phyloP scores from a whole-genome alignment of 2,797 vertebrate genomes.

The Amblyraja radiata region DNA sequence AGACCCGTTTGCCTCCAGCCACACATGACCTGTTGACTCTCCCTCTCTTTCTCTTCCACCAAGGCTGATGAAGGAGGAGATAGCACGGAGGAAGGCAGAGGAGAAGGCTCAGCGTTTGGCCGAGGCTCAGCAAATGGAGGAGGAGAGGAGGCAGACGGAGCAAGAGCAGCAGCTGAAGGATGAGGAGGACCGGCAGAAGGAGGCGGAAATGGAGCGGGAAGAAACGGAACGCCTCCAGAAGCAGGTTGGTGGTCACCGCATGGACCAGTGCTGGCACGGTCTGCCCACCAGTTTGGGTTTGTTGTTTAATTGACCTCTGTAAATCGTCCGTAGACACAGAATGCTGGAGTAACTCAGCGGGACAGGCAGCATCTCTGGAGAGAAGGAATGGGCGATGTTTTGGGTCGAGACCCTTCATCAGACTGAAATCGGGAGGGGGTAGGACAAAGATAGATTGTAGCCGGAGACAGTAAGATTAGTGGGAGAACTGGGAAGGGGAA shows the following conservation, averaged over 20 bases:
- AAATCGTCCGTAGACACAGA: too few relatives aligned
- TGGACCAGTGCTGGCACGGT: not conserved
- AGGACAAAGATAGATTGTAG: too few relatives aligned
- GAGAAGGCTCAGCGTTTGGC: slow-evolving; percentile 68
- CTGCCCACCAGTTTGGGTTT: too few relatives aligned
- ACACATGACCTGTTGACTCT: slow-evolving; percentile 39
- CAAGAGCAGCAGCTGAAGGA: slow-evolving; percentile 60
- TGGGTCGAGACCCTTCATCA: too few relatives aligned
- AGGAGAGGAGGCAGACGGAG: slow-evolving; percentile 60
- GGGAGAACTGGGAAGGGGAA: too few relatives aligned
- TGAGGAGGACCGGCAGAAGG: slow-evolving; percentile 60
- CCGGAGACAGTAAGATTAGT: too few relatives aligned
- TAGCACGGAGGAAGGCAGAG: slow-evolving; percentile 63
- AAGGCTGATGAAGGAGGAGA: slow-evolving; percentile 59
- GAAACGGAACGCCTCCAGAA: slow-evolving; percentile 80
- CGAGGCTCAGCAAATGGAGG: slow-evolving; percentile 63
- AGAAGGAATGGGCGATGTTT: too few relatives aligned
- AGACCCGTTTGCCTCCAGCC: not conserved
- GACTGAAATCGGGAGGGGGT: too few relatives aligned
- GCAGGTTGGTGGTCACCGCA: slow-evolving; percentile 63
- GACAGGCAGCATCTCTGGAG: too few relatives aligned
- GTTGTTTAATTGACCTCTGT: too few relatives aligned
- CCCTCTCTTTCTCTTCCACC: not conserved
- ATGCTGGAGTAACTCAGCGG: too few relatives aligned
- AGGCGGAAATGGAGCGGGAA: slow-evolving; percentile 72